Conservation (phyloP, 2,113 vertebrate species). For the Larimichthys crocea region DNA sequence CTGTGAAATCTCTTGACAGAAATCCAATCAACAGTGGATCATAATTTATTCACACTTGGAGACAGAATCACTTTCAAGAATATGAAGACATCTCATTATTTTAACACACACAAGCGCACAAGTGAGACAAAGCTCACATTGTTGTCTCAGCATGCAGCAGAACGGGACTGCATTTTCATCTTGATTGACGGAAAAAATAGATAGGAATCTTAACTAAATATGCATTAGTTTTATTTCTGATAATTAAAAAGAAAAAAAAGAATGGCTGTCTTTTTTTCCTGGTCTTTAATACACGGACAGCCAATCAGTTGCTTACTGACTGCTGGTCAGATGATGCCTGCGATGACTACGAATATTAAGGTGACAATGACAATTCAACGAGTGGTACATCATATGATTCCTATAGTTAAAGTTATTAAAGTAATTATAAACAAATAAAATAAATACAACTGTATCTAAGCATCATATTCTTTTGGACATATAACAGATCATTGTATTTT, state of each 20-base stretch:
- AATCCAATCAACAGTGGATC: slow-evolving; percentile 70
- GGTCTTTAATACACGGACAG: not conserved
- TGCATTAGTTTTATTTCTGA: slow-evolving; percentile 1
- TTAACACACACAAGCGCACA: slow-evolving; percentile 32
- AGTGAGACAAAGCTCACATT: slow-evolving; percentile 31
- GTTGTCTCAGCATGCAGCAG: slow-evolving; percentile 21
- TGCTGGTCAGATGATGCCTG: not conserved
- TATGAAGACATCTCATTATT: slow-evolving; percentile 74
- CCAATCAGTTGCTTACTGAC: not conserved
- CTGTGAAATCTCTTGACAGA: slow-evolving; percentile 69
- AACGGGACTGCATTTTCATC: slow-evolving; percentile 29
- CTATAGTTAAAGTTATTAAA: no score
- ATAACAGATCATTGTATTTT: not conserved
- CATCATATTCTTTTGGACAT: not conserved
- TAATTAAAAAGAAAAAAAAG: not conserved
- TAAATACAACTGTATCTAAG: no score
- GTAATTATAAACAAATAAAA: no score
- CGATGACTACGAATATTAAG: not conserved
- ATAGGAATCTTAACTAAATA: slow-evolving; percentile 17
- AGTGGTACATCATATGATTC: not conserved
- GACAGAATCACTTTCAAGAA: slow-evolving; percentile 57
- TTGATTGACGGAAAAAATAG: slow-evolving; percentile 49
- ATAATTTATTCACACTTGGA: slow-evolving; percentile 69
- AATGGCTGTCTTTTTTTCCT: not conserved
- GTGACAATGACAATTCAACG: not conserved